Evolutionary conservation across 2,113 vertebrate genomes (phyloP).

Genomic region (Pongo abelii): DNA sequence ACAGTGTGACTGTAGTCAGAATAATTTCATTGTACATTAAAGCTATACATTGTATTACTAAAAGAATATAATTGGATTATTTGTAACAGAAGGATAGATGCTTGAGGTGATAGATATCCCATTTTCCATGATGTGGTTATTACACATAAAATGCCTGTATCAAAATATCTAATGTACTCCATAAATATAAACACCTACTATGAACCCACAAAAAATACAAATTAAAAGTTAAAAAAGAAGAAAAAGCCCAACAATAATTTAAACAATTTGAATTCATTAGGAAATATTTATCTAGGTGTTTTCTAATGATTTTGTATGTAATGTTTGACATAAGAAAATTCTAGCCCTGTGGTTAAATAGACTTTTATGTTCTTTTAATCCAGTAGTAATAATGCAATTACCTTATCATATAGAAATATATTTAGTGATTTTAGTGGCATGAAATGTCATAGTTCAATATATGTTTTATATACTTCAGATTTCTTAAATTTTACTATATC

Average conservation of each 20-base stretch:
- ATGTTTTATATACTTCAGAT: neutral
- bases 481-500: neutral
- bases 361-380: neutral
- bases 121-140: neutral
- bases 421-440: neutral
- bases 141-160: neutral
- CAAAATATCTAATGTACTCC: too few relatives aligned
- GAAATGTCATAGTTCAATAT: neutral
- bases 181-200: too few relatives aligned
- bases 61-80: too few relatives aligned
- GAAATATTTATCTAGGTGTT: neutral
- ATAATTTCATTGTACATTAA: too few relatives aligned
- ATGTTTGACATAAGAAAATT: neutral
- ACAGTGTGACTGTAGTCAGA: too few relatives aligned
- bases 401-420: neutral
- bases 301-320: neutral
- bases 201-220: neutral
- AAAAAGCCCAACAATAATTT: neutral
- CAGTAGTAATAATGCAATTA: neutral
- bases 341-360: neutral
- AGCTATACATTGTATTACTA: too few relatives aligned
- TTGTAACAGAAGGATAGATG: too few relatives aligned
- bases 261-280: neutral
- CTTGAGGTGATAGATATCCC: too few relatives aligned
- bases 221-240: neutral